Conservation (phyloP, 2,797 vertebrate species). For the Acomys russatus region DNA sequence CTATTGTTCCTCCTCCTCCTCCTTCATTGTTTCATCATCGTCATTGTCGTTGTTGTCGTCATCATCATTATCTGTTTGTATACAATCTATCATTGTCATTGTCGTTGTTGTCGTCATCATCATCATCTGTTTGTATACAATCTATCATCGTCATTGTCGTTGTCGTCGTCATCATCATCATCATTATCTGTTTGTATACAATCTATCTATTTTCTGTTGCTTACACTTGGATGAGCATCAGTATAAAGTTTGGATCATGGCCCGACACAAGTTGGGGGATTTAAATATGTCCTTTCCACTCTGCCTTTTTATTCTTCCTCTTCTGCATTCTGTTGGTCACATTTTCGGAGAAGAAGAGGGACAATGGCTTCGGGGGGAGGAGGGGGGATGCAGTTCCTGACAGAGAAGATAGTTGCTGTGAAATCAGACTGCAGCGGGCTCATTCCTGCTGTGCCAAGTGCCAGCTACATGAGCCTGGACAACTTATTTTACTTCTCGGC, state of each 20-base stretch:
- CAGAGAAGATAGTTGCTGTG: neutral
- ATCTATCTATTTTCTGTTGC: neutral
- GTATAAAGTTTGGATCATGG: neutral
- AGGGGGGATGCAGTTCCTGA: no score
- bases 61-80: neutral
- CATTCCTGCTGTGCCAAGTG: rapidly evolving
- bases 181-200: neutral
- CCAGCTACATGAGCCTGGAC: neutral
- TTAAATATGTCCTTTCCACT: neutral
- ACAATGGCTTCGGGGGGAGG: no score
- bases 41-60: no score
- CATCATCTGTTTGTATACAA: neutral
- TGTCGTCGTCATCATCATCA: no score
- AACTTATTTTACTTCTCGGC: no score
- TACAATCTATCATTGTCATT: neutral
- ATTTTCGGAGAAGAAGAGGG: neutral
- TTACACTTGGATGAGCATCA: neutral
- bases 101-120: no score
- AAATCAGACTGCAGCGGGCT: neutral
- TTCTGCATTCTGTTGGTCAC: neutral
- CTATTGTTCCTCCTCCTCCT: neutral
- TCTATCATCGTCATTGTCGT: no score
- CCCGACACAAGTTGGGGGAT: neutral
- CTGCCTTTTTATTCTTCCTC: neutral
- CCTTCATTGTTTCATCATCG: no score